Percentiles rank a stretch among this genome's conserved stretches.
Evolutionary conservation across 1,140 invertebrate species (phyloP).

Genomic region (Stegodyphus mimosarum): DNA sequence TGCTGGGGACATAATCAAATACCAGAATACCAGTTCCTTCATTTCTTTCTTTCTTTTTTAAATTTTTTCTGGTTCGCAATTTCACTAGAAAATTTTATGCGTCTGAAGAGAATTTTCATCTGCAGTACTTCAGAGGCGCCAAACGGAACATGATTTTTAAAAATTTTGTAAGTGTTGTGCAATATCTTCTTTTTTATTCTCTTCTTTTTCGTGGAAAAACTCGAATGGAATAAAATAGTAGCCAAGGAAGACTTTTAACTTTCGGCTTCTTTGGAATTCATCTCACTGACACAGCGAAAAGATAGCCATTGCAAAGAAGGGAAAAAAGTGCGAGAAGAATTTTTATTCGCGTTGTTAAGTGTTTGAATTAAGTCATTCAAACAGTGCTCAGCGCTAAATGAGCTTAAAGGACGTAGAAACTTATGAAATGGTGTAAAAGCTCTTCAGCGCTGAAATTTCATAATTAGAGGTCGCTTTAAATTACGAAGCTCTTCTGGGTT

Average conservation of each 20-base stretch:
- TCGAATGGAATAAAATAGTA: not conserved
- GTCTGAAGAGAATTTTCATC: conserved; percentile 28
- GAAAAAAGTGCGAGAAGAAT: not conserved
- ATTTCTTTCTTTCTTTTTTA: conserved; percentile 21
- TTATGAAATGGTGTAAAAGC: not conserved
- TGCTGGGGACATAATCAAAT: conserved; percentile 26
- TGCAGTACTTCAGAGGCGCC: conserved; percentile 40
- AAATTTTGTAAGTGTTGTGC: not conserved
- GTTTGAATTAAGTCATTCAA: not conserved
- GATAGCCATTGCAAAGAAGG: not conserved
- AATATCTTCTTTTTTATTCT: not conserved
- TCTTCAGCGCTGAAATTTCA: too few species aligned
- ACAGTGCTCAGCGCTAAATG: not conserved
- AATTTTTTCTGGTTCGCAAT: conserved; percentile 4
- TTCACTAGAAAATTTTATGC: conserved; percentile 28
- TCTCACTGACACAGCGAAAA: not conserved
- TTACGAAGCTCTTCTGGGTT: too few species aligned
- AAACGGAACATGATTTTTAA: not conserved
- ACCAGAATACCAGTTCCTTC: not conserved
- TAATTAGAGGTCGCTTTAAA: too few species aligned
- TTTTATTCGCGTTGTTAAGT: not conserved
- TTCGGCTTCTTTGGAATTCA: not conserved
- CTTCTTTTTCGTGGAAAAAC: not conserved
- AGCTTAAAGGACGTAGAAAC: not conserved
- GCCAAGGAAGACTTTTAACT: conserved; percentile 1